These are phyloP conservation scores for Tipula helvola DNA, from an alignment of 2,888 invertebrate species.

Conservation along the genomic window DNA sequence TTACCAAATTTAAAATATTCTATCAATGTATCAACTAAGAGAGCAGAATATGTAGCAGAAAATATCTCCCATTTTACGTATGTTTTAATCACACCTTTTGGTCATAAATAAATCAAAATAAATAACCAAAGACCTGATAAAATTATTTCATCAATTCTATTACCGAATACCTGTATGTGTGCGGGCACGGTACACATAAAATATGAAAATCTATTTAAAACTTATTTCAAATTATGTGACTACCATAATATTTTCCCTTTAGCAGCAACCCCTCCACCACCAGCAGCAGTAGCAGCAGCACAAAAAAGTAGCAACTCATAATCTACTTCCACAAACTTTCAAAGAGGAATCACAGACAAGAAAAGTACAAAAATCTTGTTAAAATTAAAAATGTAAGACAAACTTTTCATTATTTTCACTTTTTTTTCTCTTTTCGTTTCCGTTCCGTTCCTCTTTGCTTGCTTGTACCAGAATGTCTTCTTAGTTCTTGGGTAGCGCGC, in stretches of 20 bases:
- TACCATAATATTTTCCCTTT: background rate
- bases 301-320: background rate
- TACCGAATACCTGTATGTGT: no score
- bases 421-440: background rate
- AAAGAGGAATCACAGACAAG: background rate
- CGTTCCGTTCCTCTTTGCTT: background rate
- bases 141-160: background rate
- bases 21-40: no score
- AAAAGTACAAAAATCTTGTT: background rate
- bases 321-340: background rate
- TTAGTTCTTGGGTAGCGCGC: background rate
- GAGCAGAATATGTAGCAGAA: no score
- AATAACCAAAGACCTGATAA: background rate
- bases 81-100: background rate
- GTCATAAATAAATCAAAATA: background rate
- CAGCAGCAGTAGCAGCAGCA: background rate
- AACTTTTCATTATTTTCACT: conserved; percentile 4
- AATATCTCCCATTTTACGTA: background rate
- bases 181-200: background rate
- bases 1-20: no score
- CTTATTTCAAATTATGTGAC: background rate
- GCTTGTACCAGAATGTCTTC: background rate
- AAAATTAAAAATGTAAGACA: conserved; percentile 1
- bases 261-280: background rate
- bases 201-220: background rate